Base-by-base conservation (phyloP, 2,797 vertebrate species). In the Rhynchonycteris naso region DNA sequence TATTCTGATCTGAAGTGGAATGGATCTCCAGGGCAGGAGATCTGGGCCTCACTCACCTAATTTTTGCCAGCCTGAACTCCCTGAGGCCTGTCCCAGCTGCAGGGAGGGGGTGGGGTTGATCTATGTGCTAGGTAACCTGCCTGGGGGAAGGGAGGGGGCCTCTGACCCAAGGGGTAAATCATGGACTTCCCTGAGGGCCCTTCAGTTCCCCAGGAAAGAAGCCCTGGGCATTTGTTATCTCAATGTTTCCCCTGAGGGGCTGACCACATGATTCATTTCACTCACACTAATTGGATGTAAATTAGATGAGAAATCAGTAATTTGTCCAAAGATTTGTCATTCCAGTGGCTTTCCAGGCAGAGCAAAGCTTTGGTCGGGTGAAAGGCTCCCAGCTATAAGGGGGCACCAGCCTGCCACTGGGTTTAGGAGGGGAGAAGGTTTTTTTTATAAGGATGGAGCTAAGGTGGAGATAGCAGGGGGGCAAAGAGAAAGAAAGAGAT, bases 221-320 rank as follows among this genome's bases (percentile, higher is more conserved):
- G 93, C 90, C 93, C 88, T 13, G 88, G 92, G 80, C 95, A 96
- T 98, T 98, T 97, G 97, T 97, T 96, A 97, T 97, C 94, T 96
- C 93, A 95, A 96, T 97, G 97, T 96, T 96, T 95, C 97, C 97
- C 96, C 96, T 92, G 97, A 97, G 97, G 96, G 95, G 96, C 95
- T 97, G 97, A 97, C 96, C 97, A 97, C 97, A 95, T 96, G 97
- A 97, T 97, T 97, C 97, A 97, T 97, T 97, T 97, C 97, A 97
- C 96, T 98, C 97, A 97, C 96, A 97, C 95, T 97, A 97, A 97
- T 97, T 98, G 97, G 96, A 97, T 96, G 97, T 97, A 97, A 98
- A 97, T 98, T 97, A 97, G 97, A 97, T 97, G 97, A 97, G 96
- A 97, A 97, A 97, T 98, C 97, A 97, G 97, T 97, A 97, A 97